Conservation (phyloP, 2,113 vertebrate genomes). For the Pluvianellus socialis region DNA sequence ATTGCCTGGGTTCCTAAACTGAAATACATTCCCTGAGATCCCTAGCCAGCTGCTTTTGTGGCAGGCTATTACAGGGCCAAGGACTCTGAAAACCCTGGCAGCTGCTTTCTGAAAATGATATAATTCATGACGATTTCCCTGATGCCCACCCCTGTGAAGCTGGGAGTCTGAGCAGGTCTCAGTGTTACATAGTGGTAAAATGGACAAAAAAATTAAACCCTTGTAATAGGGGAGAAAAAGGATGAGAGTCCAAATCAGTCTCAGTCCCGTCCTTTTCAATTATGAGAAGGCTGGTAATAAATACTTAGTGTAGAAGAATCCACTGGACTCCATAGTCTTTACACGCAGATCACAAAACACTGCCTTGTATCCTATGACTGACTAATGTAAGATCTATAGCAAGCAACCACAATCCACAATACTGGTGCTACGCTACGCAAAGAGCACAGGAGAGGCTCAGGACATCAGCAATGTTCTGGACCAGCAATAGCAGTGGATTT, state of each 20-base stretch:
- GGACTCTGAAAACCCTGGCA: neutral
- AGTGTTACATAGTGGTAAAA: neutral
- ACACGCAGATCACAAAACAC: neutral
- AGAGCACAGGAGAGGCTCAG: neutral
- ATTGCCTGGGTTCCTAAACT: neutral
- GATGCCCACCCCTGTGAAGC: neutral
- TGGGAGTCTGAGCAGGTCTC: neutral
- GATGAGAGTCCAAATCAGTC: neutral
- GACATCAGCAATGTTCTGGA: neutral
- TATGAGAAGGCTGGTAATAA: neutral
- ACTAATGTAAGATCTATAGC: neutral
- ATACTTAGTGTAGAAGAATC: neutral
- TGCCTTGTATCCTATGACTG: neutral
- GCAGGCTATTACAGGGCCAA: neutral
- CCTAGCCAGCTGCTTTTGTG: slow-evolving; percentile 22
- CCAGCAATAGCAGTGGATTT: neutral
- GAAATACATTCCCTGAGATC: neutral
- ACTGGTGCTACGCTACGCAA: neutral
- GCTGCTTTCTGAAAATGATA: neutral
- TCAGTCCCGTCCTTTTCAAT: neutral
- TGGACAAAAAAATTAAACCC: neutral
- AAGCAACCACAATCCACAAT: neutral
- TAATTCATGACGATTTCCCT: neutral
- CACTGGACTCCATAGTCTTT: neutral
- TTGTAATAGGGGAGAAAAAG: neutral